Evolutionary conservation across 2,113 vertebrate genomes (phyloP).

Genomic region (Corythornis madagascariensis): DNA sequence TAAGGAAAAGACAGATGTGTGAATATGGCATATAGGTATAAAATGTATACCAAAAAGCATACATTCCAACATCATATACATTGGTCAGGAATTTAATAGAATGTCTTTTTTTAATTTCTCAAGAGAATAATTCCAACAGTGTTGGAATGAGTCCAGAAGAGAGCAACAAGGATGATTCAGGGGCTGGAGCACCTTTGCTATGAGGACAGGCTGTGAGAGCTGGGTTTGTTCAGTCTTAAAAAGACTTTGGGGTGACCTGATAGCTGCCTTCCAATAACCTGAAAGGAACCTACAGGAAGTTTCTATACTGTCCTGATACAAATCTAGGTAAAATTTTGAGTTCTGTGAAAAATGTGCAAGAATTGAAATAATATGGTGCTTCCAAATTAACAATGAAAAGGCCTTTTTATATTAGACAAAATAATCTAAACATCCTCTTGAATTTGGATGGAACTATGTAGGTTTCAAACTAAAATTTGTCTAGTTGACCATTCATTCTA

Average conservation of each 20-base stretch:
- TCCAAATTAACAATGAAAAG: neutral
- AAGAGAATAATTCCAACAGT: neutral
- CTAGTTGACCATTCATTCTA: neutral
- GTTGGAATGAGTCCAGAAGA: too few species aligned
- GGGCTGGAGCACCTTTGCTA: too few species aligned
- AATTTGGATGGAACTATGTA: neutral
- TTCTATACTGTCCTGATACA: neutral
- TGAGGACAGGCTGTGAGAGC: too few species aligned
- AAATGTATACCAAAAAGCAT: neutral
- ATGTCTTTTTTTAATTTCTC: neutral
- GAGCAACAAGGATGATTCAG: too few species aligned
- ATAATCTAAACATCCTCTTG: neutral
- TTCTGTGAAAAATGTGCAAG: neutral
- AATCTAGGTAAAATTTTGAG: neutral
- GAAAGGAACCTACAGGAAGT: too few species aligned
- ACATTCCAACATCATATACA: neutral
- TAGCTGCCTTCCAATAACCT: too few species aligned
- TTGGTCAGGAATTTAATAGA: neutral
- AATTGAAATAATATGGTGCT: neutral
- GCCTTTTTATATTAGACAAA: neutral
- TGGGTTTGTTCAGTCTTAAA: too few species aligned
- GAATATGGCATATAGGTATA: neutral
- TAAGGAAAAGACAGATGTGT: neutral
- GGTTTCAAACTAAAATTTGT: neutral
- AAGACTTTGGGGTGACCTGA: too few species aligned